phyloP scores from a whole-genome alignment of 35 echinoderm and acorn worm species.

The Amphiura filiformis region DNA sequence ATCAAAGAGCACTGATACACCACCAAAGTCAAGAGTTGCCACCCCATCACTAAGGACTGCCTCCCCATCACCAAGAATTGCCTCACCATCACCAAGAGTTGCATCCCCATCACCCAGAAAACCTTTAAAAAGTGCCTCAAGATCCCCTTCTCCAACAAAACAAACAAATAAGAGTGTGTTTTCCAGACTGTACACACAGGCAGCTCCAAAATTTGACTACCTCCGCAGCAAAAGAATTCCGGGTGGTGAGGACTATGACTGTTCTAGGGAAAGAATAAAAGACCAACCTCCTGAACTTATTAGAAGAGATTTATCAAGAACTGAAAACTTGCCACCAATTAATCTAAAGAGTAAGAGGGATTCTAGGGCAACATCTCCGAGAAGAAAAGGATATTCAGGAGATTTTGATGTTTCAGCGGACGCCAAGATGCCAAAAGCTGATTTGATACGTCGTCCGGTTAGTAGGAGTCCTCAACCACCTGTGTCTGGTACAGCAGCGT shows the following conservation, averaged over 20 bases:
- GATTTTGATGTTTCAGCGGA: background rate
- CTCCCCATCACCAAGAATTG: background rate
- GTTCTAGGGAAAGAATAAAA: conserved; percentile 25
- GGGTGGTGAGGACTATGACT: conserved; percentile 31
- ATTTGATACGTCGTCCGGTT: background rate
- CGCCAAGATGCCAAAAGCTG: background rate
- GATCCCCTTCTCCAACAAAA: conserved; percentile 6
- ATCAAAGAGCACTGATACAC: background rate
- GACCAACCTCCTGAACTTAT: conserved; percentile 32
- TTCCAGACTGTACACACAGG: conserved; percentile 80
- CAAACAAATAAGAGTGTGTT: conserved; percentile 50
- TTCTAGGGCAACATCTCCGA: background rate
- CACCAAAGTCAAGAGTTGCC: background rate
- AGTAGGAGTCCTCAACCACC: background rate
- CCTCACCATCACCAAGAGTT: conserved; percentile 20
- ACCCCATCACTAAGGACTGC: background rate
- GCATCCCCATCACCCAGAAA: background rate
- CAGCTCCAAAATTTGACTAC: conserved; percentile 82
- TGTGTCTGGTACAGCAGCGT: background rate
- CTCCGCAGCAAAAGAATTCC: conserved; percentile 47
- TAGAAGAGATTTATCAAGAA: conserved; percentile 49
- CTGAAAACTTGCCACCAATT: background rate
- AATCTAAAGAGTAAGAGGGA: background rate
- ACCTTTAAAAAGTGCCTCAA: background rate
- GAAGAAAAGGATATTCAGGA: background rate